phyloP scores from a whole-genome alignment of 1,140 invertebrate genomes.

The Periplaneta americana region DNA sequence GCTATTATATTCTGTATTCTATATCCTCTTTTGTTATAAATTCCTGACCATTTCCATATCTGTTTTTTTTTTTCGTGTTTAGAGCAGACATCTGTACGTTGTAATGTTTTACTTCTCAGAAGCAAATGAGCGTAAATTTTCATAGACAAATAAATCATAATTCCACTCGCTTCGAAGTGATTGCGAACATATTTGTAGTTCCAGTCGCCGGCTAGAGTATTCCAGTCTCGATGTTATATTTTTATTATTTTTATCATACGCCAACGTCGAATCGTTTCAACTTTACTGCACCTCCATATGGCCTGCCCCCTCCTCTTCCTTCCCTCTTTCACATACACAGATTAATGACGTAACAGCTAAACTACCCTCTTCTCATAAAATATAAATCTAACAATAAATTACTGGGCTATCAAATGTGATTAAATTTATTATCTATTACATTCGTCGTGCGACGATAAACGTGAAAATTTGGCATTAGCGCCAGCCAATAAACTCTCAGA shows the following conservation, averaged over 20 bases:
- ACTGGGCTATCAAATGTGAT: neutral
- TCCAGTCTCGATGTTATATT: neutral
- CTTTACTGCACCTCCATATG: no score
- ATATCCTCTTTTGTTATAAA: neutral
- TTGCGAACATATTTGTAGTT: neutral
- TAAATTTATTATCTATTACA: neutral
- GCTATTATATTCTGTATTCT: neutral
- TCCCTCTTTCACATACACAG: neutral
- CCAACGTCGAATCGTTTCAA: neutral
- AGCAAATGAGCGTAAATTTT: neutral
- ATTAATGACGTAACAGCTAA: neutral
- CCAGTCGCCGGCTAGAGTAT: neutral
- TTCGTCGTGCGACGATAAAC: neutral
- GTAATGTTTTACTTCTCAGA: neutral
- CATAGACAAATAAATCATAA: neutral
- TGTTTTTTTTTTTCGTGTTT: neutral
- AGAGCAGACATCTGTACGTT: no score
- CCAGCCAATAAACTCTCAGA: no score
- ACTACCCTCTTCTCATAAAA: neutral
- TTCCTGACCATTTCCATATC: no score
- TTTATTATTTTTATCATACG: neutral
- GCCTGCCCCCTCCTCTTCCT: no score
- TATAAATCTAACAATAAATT: neutral
- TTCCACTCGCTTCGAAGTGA: neutral
- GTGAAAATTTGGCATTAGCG: no score